A percentile compares a stretch with the other conserved stretches of the same genome.
phyloP scores from a whole-genome alignment of 2,888 invertebrate genomes.

The Neria commutata region DNA sequence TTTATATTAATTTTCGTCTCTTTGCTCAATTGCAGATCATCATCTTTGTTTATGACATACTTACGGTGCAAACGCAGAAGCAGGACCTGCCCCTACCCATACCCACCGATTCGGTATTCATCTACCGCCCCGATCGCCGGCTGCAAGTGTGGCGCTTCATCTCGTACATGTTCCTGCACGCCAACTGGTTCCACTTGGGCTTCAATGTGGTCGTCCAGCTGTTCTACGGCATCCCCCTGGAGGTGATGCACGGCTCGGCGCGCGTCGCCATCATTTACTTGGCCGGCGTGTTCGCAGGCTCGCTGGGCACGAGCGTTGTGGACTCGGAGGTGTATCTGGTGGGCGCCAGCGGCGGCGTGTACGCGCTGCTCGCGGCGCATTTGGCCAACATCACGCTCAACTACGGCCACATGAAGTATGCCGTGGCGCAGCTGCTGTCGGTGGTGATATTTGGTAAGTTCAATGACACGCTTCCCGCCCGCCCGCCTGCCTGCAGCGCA shows the following conservation, averaged over 20 bases:
- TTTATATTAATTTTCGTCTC: slow-evolving; percentile 11
- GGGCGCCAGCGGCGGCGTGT: slow-evolving; percentile 97
- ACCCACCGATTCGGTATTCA: slow-evolving; percentile 90
- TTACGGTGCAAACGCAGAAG: slow-evolving; percentile 67
- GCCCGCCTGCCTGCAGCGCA: too few relatives aligned
- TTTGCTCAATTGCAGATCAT: slow-evolving; percentile 72
- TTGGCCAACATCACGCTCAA: slow-evolving; percentile 93
- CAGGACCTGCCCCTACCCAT: slow-evolving; percentile 89
- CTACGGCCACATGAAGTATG: slow-evolving; percentile 95
- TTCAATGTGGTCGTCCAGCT: slow-evolving; percentile 95
- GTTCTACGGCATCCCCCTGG: slow-evolving; percentile 90
- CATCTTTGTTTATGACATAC: slow-evolving; percentile 90
- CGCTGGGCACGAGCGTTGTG: slow-evolving; percentile 84
- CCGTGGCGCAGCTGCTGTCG: slow-evolving; percentile 85
- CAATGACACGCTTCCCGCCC: too few relatives aligned
- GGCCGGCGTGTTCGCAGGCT: slow-evolving; percentile 90
- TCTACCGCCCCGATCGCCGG: slow-evolving; percentile 91
- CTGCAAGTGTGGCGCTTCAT: slow-evolving; percentile 93
- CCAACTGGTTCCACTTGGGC: slow-evolving; percentile 93
- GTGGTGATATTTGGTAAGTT: slow-evolving; percentile 88
- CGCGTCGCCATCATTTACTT: slow-evolving; percentile 89
- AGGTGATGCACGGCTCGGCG: slow-evolving; percentile 94
- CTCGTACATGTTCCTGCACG: slow-evolving; percentile 94
- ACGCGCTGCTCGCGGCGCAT: slow-evolving; percentile 94
- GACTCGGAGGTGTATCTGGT: slow-evolving; percentile 94